Percentiles rank a stretch among this genome's conserved stretches.
Conservation (phyloP, 2,113 vertebrate genomes). For the Cryptomyrus ogoouensis region DNA sequence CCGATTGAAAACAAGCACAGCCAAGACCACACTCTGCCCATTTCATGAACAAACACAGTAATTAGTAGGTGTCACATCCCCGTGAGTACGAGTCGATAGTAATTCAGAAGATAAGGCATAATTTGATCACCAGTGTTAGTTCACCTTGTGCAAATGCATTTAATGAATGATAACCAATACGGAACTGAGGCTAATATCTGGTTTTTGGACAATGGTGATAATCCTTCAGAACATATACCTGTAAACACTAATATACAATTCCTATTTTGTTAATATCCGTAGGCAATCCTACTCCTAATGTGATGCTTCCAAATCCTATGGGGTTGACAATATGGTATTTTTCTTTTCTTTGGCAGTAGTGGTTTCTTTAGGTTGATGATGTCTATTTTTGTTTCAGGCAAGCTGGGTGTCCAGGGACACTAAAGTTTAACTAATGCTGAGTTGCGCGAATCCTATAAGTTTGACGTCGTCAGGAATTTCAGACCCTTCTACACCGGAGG, state of each 20-base stretch:
- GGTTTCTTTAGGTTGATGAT: constrained; percentile 64
- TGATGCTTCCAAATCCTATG: constrained; percentile 20
- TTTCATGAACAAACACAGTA: background rate
- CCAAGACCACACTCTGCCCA: background rate
- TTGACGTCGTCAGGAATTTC: constrained; percentile 94
- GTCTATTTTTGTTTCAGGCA: constrained; percentile 47
- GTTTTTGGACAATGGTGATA: constrained; percentile 48
- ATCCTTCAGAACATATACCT: constrained; percentile 56
- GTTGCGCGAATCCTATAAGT: constrained; percentile 96
- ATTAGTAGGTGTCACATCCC: background rate
- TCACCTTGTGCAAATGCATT: constrained; percentile 1
- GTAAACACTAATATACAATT: constrained; percentile 58
- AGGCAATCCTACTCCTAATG: constrained; percentile 25
- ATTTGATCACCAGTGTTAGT: constrained; percentile 9
- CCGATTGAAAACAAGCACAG: background rate
- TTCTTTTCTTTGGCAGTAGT: constrained; percentile 77
- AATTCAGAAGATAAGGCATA: constrained; percentile 4
- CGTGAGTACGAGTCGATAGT: background rate
- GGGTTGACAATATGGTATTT: constrained; percentile 46
- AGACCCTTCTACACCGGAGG: constrained; percentile 85
- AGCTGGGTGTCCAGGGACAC: constrained; percentile 58
- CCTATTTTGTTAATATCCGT: constrained; percentile 48
- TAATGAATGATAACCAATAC: background rate
- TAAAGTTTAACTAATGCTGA: constrained; percentile 89
- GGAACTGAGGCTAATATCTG: constrained; percentile 7